Evolutionary conservation across 2,888 invertebrate genomes (phyloP), one percentile per base, ranked within the genome.

Genomic region (Embidobia sp.): DNA sequence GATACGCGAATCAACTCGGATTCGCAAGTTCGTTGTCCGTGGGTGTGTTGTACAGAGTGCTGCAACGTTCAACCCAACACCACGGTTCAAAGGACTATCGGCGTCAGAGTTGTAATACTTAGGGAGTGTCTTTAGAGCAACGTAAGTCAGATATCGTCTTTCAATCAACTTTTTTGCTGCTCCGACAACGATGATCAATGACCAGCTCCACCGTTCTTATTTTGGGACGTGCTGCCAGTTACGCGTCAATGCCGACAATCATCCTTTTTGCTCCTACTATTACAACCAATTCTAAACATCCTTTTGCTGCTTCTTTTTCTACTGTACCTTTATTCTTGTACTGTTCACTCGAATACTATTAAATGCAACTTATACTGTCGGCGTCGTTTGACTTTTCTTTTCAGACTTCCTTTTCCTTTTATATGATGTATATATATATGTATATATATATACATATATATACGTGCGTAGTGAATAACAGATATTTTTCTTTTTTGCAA

Each of bases 151-250:
- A 10, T 27, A 10, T 13, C 6, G 8, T 13, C 22, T 5, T 4
- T 22, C 42, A 3, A 6, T 18, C 16, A 48, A 13, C 2, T 16
- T 18, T 1, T 4, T 13, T 15, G 31, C 46, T 22, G 4, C 13
- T 35, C 5, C 27, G 46, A 53, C 49, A n/a, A 35, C 46, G 44
- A 55, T 74, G 76, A 78, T 80, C 76, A 78, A 78, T 80, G 67
- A 78, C n/a, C n/a, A n/a, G n/a, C n/a, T n/a, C 78, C 73, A 69
- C 76, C 42, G 75, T 76, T 33, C 19, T 42, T 53, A 11, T 63
- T 66, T 69, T 61, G 66, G 53, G 42, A 53, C 57, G 59, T 57
- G 42, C 33, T 66, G 42, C 27, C 18, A 33, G 8, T 29, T 22
- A 44, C 53, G 42, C 44, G 59, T 46, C 46, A 15, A 16, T 18